These are phyloP conservation scores for Drosophila orena DNA, from an alignment of 1,140 invertebrate species.

Conservation along the genomic window DNA sequence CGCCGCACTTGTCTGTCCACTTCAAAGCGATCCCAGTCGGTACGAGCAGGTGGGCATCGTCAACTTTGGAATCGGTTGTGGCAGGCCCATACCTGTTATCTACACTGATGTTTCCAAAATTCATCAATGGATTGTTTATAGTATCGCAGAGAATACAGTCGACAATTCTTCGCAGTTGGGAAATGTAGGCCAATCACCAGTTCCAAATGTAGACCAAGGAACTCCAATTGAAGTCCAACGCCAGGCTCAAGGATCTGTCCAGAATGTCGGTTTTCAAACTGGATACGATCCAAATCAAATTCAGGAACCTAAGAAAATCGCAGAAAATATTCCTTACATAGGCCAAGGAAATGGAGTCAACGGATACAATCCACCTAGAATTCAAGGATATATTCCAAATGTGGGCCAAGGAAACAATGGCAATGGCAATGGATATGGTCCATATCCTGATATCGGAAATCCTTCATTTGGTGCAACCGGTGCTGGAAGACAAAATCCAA, in stretches of 20 bases:
- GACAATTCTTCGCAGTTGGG: not conserved
- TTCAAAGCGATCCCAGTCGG: slow-evolving; percentile 84
- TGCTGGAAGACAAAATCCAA: no score
- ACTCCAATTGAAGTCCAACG: not conserved
- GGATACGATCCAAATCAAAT: not conserved
- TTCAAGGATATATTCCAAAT: no score
- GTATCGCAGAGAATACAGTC: no score
- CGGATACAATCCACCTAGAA: no score
- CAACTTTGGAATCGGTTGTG: slow-evolving; percentile 88
- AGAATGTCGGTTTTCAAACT: no score
- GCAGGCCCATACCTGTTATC: slow-evolving; percentile 89
- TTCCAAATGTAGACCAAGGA: no score
- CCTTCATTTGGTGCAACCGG: not conserved
- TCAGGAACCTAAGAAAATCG: no score
- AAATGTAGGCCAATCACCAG: not conserved
- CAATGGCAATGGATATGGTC: no score
- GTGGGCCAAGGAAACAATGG: no score
- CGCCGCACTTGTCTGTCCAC: slow-evolving; percentile 88
- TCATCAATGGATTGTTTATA: not conserved
- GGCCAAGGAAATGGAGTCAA: no score
- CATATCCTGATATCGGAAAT: no score
- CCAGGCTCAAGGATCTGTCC: not conserved
- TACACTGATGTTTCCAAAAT: slow-evolving; percentile 90
- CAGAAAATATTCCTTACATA: no score
- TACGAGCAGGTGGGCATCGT: slow-evolving; percentile 89